These are phyloP conservation scores for Thamnophis elegans DNA, from an alignment of 2,797 vertebrate genomes.

Conservation along the genomic window DNA sequence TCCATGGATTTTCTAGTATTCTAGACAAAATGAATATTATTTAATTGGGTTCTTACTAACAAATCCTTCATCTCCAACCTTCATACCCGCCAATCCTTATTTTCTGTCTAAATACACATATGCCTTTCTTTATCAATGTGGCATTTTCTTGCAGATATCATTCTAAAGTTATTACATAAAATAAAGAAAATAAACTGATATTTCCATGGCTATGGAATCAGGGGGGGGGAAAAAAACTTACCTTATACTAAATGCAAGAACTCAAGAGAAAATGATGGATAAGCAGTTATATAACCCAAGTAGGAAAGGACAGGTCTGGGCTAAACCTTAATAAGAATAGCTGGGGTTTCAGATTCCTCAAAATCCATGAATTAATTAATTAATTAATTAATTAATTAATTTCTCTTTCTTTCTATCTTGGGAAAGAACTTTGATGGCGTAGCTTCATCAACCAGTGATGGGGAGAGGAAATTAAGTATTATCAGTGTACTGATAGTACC, in stretches of 20 bases:
- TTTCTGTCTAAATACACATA: conserved; percentile 29
- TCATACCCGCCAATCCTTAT: conserved; percentile 34
- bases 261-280: neutral
- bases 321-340: too few relatives aligned
- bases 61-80: conserved; percentile 26
- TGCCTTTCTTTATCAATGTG: conserved; percentile 37
- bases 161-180: conserved; percentile 6
- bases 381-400: too few relatives aligned
- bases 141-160: conserved; percentile 1
- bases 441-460: neutral
- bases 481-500: neutral
- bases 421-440: too few relatives aligned
- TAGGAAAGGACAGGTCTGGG: too few relatives aligned
- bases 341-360: too few relatives aligned
- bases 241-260: neutral
- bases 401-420: too few relatives aligned
- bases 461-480: neutral
- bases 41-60: conserved; percentile 33
- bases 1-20: conserved; percentile 22
- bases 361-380: too few relatives aligned
- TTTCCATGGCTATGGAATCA: neutral
- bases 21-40: conserved; percentile 11
- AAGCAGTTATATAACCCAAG: neutral
- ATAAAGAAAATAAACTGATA: neutral
- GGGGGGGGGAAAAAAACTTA: fast-evolving